Evolutionary conservation across 2,888 invertebrate genomes (phyloP).

Genomic region (Torymus auratus): DNA sequence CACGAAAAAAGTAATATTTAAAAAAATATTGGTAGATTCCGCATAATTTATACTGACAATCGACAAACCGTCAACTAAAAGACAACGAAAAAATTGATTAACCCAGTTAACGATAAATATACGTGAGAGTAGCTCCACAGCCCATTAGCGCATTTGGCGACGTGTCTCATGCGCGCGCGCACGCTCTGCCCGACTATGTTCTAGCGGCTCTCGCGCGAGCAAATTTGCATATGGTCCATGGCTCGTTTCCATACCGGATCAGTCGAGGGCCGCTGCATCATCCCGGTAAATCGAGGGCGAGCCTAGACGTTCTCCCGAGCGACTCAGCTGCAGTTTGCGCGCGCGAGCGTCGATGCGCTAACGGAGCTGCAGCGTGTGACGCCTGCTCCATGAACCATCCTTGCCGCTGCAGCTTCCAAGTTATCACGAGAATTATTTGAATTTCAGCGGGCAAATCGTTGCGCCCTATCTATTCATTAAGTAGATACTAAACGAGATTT

Average conservation of each 20-base stretch:
- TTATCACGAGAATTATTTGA: constrained; percentile 64
- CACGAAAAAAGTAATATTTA: no score
- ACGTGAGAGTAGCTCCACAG: no score
- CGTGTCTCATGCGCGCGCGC: constrained; percentile 3
- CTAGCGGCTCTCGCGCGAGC: constrained; percentile 74
- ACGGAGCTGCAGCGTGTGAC: not conserved
- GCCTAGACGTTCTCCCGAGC: not conserved
- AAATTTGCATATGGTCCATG: constrained; percentile 80
- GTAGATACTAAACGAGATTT: constrained; percentile 71
- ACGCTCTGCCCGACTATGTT: constrained; percentile 75
- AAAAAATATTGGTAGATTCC: no score
- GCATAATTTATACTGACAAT: no score
- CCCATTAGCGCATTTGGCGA: not conserved
- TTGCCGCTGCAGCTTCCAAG: constrained; percentile 34
- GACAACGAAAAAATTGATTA: no score
- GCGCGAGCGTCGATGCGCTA: constrained; percentile 6
- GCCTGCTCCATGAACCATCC: not conserved
- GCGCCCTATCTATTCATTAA: constrained; percentile 71
- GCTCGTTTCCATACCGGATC: constrained; percentile 80
- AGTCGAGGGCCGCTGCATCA: constrained; percentile 78
- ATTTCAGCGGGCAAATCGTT: constrained; percentile 66
- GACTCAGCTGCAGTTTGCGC: constrained; percentile 1
- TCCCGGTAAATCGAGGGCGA: constrained; percentile 63
- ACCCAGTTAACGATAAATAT: no score
- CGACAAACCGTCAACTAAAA: no score